Evolutionary conservation across 2,888 invertebrate genomes (phyloP).

Genomic region (Keiferia lycopersicella): DNA sequence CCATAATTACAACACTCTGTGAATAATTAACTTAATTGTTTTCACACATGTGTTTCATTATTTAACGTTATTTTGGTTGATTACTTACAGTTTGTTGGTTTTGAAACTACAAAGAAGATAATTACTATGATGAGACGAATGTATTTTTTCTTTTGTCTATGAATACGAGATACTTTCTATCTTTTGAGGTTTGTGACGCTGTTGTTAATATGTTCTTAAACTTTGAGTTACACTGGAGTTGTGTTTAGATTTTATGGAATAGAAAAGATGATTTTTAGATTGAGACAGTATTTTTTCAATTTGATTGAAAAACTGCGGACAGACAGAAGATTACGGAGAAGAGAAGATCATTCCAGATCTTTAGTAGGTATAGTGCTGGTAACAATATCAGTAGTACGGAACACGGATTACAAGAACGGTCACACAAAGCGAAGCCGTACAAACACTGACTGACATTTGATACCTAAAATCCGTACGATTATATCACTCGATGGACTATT

Average conservation of each 20-base stretch:
- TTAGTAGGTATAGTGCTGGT: neutral
- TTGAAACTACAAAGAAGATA: neutral
- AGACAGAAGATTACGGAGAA: no score
- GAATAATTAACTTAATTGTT: slow-evolving; percentile 23
- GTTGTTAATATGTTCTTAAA: no score
- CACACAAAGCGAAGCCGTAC: slow-evolving; percentile 47
- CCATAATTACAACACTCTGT: slow-evolving; percentile 17
- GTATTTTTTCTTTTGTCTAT: neutral
- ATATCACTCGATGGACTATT: slow-evolving; percentile 13
- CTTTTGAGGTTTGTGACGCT: neutral
- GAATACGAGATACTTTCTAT: neutral
- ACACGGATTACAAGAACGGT: slow-evolving; percentile 36
- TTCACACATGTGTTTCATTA: slow-evolving; percentile 18
- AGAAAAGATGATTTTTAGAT: no score
- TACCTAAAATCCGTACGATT: slow-evolving; percentile 49
- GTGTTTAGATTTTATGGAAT: no score
- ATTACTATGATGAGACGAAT: neutral
- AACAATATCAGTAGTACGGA: slow-evolving; percentile 22
- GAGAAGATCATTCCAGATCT: no score
- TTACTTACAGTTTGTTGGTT: neutral
- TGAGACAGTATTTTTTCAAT: no score
- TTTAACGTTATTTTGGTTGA: neutral
- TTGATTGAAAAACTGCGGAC: no score
- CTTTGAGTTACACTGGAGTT: no score
- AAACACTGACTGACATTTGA: slow-evolving; percentile 46